Evolutionary conservation across 2,113 vertebrate genomes (phyloP), one percentile per base, ranked within the genome.

Genomic region (Chrysochloris asiatica): DNA sequence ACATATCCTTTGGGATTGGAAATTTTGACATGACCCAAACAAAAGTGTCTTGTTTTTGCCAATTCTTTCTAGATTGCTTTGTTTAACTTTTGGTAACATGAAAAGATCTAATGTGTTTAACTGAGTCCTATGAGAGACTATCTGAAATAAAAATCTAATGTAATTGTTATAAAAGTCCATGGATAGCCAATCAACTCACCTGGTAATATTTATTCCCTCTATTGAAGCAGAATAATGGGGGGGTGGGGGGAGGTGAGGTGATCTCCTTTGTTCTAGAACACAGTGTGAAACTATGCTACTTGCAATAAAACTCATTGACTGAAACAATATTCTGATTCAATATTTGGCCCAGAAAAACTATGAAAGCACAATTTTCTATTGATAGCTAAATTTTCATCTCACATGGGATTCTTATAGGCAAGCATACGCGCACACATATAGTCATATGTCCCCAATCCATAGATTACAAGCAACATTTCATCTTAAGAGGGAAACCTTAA

Each of bases 291-390:
- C 19, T 38, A 69, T 33, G 52, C 33, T 63, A 47, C 28, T 92
- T 41, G 90, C 43, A 93, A 36, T 91, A 92, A 90, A n/a, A 56
- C 17, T 6, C 30, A 45, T 11, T 21, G 59, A 77, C 45, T 80
- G 65, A 93, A 91, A 80, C 61, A 76, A 61, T 75, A 56, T 11
- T 81, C 47, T 3, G 30, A 91, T 85, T 93, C 83, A 90, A 52
- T 89, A 76, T 83, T 45, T 95, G 71, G 41, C 50, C 45, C 11
- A 26, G 33, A 59, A 78, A 21, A 85, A 73, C 78, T 92, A 7
- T 83, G 41, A 87, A 93, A 82, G 47, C 50, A 56, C 12, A 36
- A 4, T 89, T 81, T 81, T 88, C 65, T 71, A 65, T 2, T 69
- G 81, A 56, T n/a, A 84, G 54, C 48, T 91, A 54, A 81, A 83